Evolutionary conservation across 2,113 vertebrate genomes (phyloP).

Genomic region (Mustela nigripes): DNA sequence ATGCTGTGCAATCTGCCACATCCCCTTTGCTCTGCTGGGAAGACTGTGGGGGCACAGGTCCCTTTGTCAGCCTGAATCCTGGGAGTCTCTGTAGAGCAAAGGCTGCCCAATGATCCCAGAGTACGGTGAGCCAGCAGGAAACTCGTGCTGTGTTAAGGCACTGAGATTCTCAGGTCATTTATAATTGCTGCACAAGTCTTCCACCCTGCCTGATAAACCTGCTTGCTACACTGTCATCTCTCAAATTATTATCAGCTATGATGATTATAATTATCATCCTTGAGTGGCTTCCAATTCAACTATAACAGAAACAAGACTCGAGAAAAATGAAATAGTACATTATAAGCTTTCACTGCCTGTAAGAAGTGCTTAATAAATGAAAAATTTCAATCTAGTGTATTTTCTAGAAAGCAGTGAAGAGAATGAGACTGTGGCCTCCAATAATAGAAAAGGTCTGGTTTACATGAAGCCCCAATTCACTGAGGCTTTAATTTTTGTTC

Average conservation of each 20-base stretch:
- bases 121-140: neutral
- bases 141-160: neutral
- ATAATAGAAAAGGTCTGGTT: conserved; percentile 66
- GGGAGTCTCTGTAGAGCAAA: neutral
- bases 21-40: neutral
- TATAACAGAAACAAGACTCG: neutral
- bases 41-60: neutral
- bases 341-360: neutral
- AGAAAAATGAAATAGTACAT: conserved; percentile 35
- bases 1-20: neutral
- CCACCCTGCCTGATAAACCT: neutral
- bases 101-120: neutral
- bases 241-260: neutral
- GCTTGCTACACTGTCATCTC: neutral
- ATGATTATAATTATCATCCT: neutral
- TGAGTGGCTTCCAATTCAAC: neutral
- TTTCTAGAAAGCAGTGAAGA: conserved; percentile 45
- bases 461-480: conserved; percentile 70
- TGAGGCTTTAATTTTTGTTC: conserved; percentile 69
- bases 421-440: neutral
- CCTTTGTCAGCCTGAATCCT: neutral
- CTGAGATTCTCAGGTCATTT: neutral
- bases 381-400: neutral
- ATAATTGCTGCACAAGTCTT: neutral
- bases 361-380: neutral